Evolutionary conservation across 2,888 invertebrate species (phyloP).

Genomic region (Meteorus colon): DNA sequence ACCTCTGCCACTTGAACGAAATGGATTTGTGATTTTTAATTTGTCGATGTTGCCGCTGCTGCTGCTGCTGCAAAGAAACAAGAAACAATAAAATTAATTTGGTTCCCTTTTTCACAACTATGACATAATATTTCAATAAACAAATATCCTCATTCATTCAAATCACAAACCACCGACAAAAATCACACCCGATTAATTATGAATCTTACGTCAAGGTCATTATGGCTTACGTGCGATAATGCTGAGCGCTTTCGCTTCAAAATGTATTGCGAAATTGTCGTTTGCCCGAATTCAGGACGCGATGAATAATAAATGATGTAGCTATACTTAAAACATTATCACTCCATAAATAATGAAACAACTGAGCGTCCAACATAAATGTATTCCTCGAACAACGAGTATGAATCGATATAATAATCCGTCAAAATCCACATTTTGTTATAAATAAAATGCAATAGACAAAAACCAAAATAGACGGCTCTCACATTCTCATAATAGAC

Average conservation of each 20-base stretch:
- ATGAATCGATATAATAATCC: not conserved
- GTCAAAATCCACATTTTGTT: not conserved
- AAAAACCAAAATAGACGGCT: not conserved
- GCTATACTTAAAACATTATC: not conserved
- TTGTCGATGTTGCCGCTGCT: constrained; percentile 52
- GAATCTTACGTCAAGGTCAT: constrained; percentile 45
- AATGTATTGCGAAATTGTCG: constrained; percentile 15
- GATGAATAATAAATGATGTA: not conserved
- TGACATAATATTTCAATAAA: not conserved
- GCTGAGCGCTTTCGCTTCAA: not conserved
- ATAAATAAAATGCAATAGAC: not conserved
- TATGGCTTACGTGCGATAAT: not conserved
- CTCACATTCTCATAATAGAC: not conserved
- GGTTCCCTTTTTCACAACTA: not conserved
- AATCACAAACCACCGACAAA: not conserved
- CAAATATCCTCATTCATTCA: not conserved
- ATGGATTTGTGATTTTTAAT: constrained; percentile 59
- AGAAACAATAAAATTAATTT: not conserved
- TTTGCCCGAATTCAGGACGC: constrained; percentile 1
- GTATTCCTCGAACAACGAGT: not conserved
- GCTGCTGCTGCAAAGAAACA: constrained; percentile 53
- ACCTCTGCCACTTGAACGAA: constrained; percentile 57
- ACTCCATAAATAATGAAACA: constrained; percentile 3
- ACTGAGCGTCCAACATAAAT: not conserved
- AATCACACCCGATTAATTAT: constrained; percentile 39